Conservation (phyloP, 2,113 vertebrate species). For the Sorex fumeus region DNA sequence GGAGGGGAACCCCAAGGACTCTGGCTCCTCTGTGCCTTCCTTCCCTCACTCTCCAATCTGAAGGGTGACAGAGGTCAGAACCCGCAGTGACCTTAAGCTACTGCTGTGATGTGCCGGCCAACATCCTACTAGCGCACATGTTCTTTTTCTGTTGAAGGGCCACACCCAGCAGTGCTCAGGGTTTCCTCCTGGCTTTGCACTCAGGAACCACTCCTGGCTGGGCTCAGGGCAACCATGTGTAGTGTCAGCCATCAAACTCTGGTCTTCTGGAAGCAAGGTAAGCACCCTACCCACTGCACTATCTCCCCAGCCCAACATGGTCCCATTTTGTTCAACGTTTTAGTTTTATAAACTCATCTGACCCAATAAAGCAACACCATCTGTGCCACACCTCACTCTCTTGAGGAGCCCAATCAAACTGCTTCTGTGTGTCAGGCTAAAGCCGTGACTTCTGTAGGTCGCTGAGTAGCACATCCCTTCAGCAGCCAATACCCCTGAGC, state of each 20-base stretch:
- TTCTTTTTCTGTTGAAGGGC: too few relatives aligned
- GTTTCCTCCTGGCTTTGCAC: too few relatives aligned
- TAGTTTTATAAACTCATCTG: constrained; percentile 72
- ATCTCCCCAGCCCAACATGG: too few relatives aligned
- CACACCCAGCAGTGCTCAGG: too few relatives aligned
- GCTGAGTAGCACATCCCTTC: constrained; percentile 86
- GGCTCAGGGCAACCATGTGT: too few relatives aligned
- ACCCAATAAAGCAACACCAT: constrained; percentile 79
- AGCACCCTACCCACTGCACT: too few relatives aligned
- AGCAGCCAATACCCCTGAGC: constrained; percentile 92
- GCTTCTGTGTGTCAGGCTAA: constrained; percentile 85
- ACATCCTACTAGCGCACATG: neutral
- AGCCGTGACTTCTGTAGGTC: constrained; percentile 85
- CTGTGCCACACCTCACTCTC: constrained; percentile 85
- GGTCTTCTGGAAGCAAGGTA: too few relatives aligned
- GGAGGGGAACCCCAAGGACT: neutral
- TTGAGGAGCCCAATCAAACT: constrained; percentile 82
- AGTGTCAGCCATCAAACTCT: too few relatives aligned
- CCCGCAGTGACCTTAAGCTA: neutral
- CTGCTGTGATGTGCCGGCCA: neutral
- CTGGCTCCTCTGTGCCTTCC: constrained; percentile 26
- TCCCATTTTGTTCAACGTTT: constrained; percentile 55
- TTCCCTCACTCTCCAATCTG: constrained; percentile 64
- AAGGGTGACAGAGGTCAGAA: constrained; percentile 25
- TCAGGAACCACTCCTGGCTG: too few relatives aligned